Base-by-base conservation (phyloP, 2,888 invertebrate species). In the Drosophila borborema region DNA sequence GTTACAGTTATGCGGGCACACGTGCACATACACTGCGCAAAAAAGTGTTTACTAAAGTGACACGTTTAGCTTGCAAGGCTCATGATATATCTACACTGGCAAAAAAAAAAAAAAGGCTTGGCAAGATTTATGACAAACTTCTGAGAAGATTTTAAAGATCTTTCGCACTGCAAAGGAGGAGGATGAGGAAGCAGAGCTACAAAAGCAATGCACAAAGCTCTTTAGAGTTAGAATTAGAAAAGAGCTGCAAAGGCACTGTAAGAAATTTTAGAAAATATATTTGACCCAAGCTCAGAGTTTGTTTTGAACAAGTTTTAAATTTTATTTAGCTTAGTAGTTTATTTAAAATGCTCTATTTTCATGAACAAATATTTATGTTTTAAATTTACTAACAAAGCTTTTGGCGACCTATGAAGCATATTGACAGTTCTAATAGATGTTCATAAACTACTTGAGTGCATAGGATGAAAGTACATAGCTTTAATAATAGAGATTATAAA, bases 1-100 rank as follows among this genome's bases (percentile, higher is more conserved):
- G 72, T 68, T 69, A 65, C 54, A 77, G 65, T 66, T 77, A 77
- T 77, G 77, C 77, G 78, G 74, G 78, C 74, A 54, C 46, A 66
- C 31, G 48, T 51, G 64, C 55, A 67, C 20, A 20, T 70, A 59
- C 78, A 77, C 78, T 74, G 78, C 1, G 10, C 40, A 28, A 64
- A 73, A 59, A 59, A 6, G 2, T 41, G 16, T 6, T n/a, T n/a
- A n/a, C 12, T 14, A 0, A 12, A 16, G 5, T 9, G 31, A 7
- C 31, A n/a, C 12, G 18, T 14, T 40, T 31, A 5, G 45, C 53
- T 53, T 14, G 14, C 3, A 43, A 43, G 43, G 43, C 41, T 34
- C 41, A 41, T 31, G 14, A 16, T 16, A 12, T 28, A 28, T 28
- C 4, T 63, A 63, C 77, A 72, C 64, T 65, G 77, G 16, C 10